Conservation (phyloP, 2,888 invertebrate species). For the Andrena flavipes region DNA sequence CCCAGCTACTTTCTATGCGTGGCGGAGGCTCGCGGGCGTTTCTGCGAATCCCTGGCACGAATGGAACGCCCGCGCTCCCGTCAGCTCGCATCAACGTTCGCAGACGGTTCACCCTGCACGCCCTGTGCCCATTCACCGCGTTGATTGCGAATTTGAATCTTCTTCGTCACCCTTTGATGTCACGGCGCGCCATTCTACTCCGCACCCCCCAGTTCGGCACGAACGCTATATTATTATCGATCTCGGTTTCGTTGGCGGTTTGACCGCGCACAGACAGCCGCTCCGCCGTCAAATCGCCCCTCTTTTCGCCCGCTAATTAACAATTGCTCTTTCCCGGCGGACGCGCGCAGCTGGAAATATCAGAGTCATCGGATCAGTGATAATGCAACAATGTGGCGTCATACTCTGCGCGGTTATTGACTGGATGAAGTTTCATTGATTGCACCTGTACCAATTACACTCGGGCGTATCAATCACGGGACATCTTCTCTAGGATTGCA, state of each 20-base stretch:
- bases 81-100: constrained; percentile 50
- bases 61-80: constrained; percentile 35
- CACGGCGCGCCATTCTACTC: constrained; percentile 11
- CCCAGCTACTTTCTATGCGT: constrained; percentile 56
- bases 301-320: constrained; percentile 48
- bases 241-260: constrained; percentile 40
- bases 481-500: too few species aligned
- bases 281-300: constrained; percentile 23
- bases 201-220: neutral
- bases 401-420: neutral
- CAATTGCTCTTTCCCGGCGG: constrained; percentile 19
- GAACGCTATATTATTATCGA: constrained; percentile 51
- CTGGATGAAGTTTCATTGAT: neutral
- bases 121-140: constrained; percentile 48
- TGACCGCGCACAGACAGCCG: neutral
- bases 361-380: neutral
- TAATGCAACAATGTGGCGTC: neutral
- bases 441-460: too few species aligned
- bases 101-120: constrained; percentile 34
- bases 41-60: constrained; percentile 39
- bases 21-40: constrained; percentile 49
- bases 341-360: neutral
- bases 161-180: constrained; percentile 61
- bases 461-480: too few species aligned
- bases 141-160: constrained; percentile 71